Base-by-base conservation (phyloP, 2,113 vertebrate genomes). In the Sclerurus mexicanus region DNA sequence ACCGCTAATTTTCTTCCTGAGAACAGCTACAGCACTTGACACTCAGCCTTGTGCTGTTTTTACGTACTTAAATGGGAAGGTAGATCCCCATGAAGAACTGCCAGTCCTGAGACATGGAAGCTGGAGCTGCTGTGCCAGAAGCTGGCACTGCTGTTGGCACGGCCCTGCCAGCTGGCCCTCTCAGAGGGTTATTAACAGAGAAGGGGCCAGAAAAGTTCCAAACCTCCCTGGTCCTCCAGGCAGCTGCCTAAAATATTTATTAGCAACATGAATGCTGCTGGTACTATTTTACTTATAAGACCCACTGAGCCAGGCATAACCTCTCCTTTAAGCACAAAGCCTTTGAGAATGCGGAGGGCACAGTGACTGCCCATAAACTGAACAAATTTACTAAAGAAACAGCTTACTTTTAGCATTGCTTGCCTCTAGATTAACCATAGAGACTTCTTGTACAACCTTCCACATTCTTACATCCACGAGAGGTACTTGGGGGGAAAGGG, bases 61-160 rank as follows among this genome's bases (percentile, higher is more conserved):
- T 52, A 27, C 80, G 95, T 85, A 95, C 91, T 27, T 88, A 37
- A 47, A 58, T 13, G 24, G 93, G 39, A 47, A 94, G 69, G 53
- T n/a, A 96, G 44, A 76, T 23, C 12, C 83, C 89, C 31, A n/a
- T 14, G 3, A 90, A 50, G 5, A 96, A 85, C 7, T 81, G 53
- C 10, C 50, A 60, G 46, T 83, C 88, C 58, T 42, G 39, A 44
- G 89, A 72, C 2, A 15, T 6, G 14, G 79, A 90, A 72, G 60
- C 33, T 35, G 37, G 83, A 87, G 27, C 77, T 91, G 66, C 77
- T 67, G 55, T 37, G 40, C 63, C 40, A 7, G 40, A 46, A 44
- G 71, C 35, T 10, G 10, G 77, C 17, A 30, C 66, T 89, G 75
- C 87, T 7, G 6, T 75, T 78, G 76, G 87, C 21, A 39, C 58